Evolutionary conservation across 2,113 vertebrate genomes (phyloP).

Genomic region (Carlito syrichta): DNA sequence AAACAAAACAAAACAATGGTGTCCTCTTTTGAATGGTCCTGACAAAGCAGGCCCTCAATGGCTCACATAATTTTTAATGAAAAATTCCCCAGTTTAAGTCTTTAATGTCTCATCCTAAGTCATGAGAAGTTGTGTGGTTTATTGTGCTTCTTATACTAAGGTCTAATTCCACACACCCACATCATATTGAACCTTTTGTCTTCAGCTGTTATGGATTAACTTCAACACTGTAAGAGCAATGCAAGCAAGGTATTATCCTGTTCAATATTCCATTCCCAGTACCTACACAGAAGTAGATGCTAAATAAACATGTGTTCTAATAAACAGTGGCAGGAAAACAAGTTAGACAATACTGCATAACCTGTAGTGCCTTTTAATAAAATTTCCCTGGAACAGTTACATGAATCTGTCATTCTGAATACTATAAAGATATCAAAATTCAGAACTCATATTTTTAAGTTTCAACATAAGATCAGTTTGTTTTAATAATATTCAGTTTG

Average conservation of each 20-base stretch:
- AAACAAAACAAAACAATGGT: too few species aligned
- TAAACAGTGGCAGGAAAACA: background rate
- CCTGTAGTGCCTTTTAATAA: background rate
- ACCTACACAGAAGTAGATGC: background rate
- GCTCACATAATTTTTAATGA: background rate
- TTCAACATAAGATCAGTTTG: background rate
- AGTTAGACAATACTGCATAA: background rate
- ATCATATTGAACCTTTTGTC: background rate
- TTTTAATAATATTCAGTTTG: background rate
- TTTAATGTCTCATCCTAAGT: background rate
- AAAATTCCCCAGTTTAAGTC: background rate
- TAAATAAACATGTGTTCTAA: background rate
- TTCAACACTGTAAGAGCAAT: background rate
- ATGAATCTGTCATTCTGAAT: background rate
- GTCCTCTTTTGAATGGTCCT: background rate
- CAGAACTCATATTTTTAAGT: background rate
- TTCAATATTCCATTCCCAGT: background rate
- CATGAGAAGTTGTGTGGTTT: fast-evolving
- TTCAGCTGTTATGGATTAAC: background rate
- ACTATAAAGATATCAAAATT: background rate
- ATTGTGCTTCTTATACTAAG: background rate
- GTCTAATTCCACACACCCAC: background rate
- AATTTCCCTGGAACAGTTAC: background rate
- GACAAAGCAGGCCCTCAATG: background rate
- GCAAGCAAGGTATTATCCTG: background rate